Conservation (phyloP, 2,888 invertebrate species). For the Polymixis lichenea region DNA sequence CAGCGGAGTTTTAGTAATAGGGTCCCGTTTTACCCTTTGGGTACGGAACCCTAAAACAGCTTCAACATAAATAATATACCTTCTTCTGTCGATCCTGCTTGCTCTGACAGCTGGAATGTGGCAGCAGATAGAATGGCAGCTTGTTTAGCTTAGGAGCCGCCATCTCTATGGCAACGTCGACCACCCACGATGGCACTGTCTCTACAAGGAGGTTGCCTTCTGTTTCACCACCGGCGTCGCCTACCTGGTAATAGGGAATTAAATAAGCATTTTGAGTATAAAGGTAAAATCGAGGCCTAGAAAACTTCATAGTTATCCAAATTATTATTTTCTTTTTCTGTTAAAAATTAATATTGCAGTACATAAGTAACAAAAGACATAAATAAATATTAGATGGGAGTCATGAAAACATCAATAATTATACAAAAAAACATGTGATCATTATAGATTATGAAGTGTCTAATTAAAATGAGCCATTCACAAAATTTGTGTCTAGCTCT, state of each 20-base stretch:
- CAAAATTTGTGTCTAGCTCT: too few relatives aligned
- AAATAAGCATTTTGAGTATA: background rate
- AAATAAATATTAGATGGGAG: too few relatives aligned
- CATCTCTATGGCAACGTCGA: slow-evolving; percentile 98
- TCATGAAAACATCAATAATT: too few relatives aligned
- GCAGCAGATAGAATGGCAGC: slow-evolving; percentile 98
- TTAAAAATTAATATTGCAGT: too few relatives aligned
- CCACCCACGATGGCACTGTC: slow-evolving; percentile 98
- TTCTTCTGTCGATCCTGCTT: slow-evolving; percentile 95
- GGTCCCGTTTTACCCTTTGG: too few relatives aligned
- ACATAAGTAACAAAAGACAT: too few relatives aligned
- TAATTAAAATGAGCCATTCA: too few relatives aligned
- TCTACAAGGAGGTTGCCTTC: slow-evolving; percentile 97
- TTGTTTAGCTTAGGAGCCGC: slow-evolving; percentile 98
- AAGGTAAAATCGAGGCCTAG: background rate
- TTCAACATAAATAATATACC: slow-evolving; percentile 89
- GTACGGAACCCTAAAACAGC: too few relatives aligned
- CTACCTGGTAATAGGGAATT: slow-evolving; percentile 89
- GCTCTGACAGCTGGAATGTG: slow-evolving; percentile 95
- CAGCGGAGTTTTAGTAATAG: too few relatives aligned
- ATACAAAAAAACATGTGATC: too few relatives aligned
- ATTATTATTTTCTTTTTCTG: too few relatives aligned
- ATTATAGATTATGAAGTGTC: too few relatives aligned
- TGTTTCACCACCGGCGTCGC: slow-evolving; percentile 98
- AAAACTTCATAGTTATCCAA: background rate